Evolutionary conservation across 2,113 vertebrate species (phyloP).

Genomic region (Dascyllus trimaculatus): DNA sequence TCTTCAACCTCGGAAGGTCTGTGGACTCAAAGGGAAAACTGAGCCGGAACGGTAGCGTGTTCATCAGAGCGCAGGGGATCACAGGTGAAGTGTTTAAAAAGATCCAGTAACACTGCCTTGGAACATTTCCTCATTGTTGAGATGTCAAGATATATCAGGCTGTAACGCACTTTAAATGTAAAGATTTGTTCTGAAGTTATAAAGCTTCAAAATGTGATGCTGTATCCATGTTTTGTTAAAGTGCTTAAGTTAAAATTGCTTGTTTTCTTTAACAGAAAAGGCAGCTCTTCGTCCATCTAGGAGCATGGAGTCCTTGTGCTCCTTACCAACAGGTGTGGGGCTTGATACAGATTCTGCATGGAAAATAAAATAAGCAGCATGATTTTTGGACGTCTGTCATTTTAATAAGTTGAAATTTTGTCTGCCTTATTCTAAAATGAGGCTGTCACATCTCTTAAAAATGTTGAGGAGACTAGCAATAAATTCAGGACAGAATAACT

Average conservation of each 20-base stretch:
- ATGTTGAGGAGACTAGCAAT: not conserved
- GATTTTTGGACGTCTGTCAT: not conserved
- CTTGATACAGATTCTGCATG: constrained; percentile 7
- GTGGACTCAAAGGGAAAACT: constrained; percentile 96
- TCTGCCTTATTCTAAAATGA: not conserved
- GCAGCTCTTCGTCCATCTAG: constrained; percentile 93
- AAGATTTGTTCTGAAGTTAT: not conserved
- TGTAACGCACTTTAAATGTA: not conserved
- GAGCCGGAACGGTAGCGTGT: constrained; percentile 96
- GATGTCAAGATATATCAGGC: not conserved
- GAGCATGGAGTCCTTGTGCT: constrained; percentile 98
- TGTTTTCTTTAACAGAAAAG: constrained; percentile 87
- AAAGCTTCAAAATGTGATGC: not conserved
- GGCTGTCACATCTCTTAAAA: not conserved
- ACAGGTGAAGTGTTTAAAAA: constrained; percentile 76
- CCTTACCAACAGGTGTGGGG: constrained; percentile 92
- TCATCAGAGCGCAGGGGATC: constrained; percentile 91
- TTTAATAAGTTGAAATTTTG: not conserved
- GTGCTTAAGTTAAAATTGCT: not conserved
- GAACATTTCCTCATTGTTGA: too few relatives aligned
- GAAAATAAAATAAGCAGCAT: not conserved
- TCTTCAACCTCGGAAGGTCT: constrained; percentile 95
- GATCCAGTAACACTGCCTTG: not conserved
- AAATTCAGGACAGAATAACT: too few relatives aligned
- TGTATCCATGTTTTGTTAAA: not conserved